Evolutionary conservation across 2,113 vertebrate genomes (phyloP), one percentile per base, ranked within the genome.

Genomic region (Urocolius indicus): DNA sequence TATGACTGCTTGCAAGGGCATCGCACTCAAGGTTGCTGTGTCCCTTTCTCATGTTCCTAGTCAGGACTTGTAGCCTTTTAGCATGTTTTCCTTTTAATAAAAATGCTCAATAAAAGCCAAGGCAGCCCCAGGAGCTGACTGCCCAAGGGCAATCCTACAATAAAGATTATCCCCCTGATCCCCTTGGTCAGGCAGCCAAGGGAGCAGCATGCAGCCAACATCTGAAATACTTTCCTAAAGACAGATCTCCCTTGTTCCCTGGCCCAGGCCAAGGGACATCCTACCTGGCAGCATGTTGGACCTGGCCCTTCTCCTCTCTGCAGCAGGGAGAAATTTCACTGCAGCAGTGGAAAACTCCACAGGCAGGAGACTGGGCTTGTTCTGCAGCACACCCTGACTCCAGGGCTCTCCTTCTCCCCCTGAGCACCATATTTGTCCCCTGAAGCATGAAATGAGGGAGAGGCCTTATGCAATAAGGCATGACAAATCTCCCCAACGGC

Each of bases 231-330:
- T 83, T 52, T 66, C 52, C 80, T 48, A 10, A 57, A 66, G 46
- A 38, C 12, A 4, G 55, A 66, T 12, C 22, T 17, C 43, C 38
- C 27, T 2, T 0, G 0, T 36, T 48, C 57, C 36, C 17, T 4
- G 11, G 38, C 27, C 59, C 49, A 16, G 1, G 15, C 17, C 6
- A 8, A 77, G 66, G 26, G 72, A 13, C 19, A 32, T 52, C 71
- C 66, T 58, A n/a, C 65, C 76, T 26, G 71, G 67, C n/a, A 78
- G 54, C 6, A 7, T 9, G 34, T 15, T 20, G 55, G 59, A 51
- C n/a, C 9, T 24, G 65, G 66, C 49, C 11, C 24, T 8, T 30
- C 11, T 67, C 11, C 29, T 29, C 36, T 45, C n/a, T 21, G 49
- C 71, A 82, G 71, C 38, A 65, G 34, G 75, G 15, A 68, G 27